A percentile compares a stretch with the other conserved stretches of the same genome.
Evolutionary conservation across 2,113 vertebrate species (phyloP).

Genomic region (Halcyon malimbica): DNA sequence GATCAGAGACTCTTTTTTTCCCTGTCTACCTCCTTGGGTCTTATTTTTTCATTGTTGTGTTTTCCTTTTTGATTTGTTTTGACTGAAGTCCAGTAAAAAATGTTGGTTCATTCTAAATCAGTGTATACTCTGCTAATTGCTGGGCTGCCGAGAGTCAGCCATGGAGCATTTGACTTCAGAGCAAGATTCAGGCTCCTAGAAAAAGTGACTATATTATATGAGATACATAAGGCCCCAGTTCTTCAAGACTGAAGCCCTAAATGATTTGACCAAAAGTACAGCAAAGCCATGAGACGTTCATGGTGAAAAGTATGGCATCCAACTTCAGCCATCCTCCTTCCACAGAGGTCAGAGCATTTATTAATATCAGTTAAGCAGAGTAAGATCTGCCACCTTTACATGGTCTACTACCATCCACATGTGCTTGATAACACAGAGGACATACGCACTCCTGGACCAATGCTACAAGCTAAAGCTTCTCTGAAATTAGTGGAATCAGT

Average conservation of each 20-base stretch:
- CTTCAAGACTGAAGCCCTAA: background rate
- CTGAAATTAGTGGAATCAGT: background rate
- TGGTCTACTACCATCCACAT: background rate
- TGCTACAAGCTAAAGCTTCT: background rate
- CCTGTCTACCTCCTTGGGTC: background rate
- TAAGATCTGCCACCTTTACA: background rate
- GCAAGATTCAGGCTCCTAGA: background rate
- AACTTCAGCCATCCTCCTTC: background rate
- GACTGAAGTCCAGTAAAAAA: background rate
- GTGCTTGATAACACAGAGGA: background rate
- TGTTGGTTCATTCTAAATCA: background rate
- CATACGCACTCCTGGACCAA: background rate
- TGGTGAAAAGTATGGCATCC: background rate
- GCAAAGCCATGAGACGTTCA: background rate
- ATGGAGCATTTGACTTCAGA: background rate
- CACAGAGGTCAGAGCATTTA: background rate
- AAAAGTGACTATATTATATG: background rate
- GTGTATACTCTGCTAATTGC: background rate
- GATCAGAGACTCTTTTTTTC: background rate
- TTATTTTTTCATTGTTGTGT: background rate
- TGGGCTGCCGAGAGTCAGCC: background rate
- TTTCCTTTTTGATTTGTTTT: background rate
- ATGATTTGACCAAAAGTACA: background rate
- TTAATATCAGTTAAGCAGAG: background rate
- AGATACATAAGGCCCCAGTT: background rate